These are phyloP conservation scores for human (Homo sapiens) DNA, from an alignment of 2,113 vertebrate genomes.

Conservation along the genomic window DNA sequence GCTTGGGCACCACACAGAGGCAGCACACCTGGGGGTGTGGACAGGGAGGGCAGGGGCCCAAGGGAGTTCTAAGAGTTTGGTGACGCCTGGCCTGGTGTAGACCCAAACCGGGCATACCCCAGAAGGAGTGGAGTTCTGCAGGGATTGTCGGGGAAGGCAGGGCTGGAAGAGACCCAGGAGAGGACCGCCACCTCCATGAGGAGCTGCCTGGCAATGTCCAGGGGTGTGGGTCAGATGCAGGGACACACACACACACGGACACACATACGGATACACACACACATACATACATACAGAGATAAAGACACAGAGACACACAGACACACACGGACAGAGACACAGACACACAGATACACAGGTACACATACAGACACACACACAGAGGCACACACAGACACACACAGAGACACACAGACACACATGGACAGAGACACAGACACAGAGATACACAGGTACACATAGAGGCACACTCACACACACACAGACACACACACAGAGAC, in stretches of 20 bases:
- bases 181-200: fast-evolving
- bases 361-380: no score
- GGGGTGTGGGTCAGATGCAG: fast-evolving
- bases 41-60: background rate
- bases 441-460: no score
- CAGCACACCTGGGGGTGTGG: background rate
- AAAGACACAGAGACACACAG: no score
- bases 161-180: background rate
- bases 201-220: background rate
- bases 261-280: no score
- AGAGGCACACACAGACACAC: no score
- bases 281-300: background rate
- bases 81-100: background rate
- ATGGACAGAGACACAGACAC: no score
- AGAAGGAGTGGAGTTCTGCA: background rate
- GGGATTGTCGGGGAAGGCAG: no score
- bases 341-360: no score
- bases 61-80: background rate
- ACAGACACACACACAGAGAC: background rate
- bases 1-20: background rate
- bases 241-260: background rate
- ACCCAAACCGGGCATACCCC: background rate
- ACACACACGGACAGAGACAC: no score
- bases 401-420: background rate
- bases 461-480: no score